Conservation (phyloP, 2,888 invertebrate genomes). For the Euzophera pinguis region DNA sequence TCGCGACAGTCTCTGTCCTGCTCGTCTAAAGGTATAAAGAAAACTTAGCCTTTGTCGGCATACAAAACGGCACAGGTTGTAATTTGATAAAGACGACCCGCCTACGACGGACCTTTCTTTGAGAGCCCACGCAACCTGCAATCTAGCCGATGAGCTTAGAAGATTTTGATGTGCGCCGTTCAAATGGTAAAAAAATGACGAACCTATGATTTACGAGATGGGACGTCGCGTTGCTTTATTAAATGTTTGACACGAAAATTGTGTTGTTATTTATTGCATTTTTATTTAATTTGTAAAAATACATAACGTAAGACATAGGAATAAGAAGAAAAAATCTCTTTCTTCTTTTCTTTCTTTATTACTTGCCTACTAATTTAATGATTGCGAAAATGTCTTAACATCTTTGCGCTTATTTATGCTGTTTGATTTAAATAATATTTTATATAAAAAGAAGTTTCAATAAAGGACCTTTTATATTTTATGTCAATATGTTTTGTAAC, state of each 20-base stretch:
- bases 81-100: slow-evolving; percentile 77
- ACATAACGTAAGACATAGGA: too few relatives aligned
- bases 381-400: too few relatives aligned
- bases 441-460: too few relatives aligned
- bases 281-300: neutral
- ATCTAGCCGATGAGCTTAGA: slow-evolving; percentile 39
- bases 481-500: too few relatives aligned
- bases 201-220: too few relatives aligned
- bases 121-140: slow-evolving; percentile 71
- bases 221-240: neutral
- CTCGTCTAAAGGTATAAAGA: slow-evolving; percentile 40
- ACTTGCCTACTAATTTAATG: too few relatives aligned
- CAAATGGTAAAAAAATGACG: neutral
- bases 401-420: too few relatives aligned
- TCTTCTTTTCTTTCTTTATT: too few relatives aligned
- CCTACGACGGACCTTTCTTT: slow-evolving; percentile 71
- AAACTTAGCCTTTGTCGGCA: slow-evolving; percentile 69
- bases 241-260: neutral
- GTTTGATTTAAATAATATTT: too few relatives aligned
- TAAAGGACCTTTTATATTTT: too few relatives aligned
- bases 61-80: slow-evolving; percentile 74
- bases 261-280: neutral
- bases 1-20: neutral
- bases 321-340: too few relatives aligned
- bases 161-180: slow-evolving; percentile 19